A percentile compares a stretch with the other conserved stretches of the same genome.
Conservation (phyloP, 2,797 vertebrate species). For the Lepus townsendii region DNA sequence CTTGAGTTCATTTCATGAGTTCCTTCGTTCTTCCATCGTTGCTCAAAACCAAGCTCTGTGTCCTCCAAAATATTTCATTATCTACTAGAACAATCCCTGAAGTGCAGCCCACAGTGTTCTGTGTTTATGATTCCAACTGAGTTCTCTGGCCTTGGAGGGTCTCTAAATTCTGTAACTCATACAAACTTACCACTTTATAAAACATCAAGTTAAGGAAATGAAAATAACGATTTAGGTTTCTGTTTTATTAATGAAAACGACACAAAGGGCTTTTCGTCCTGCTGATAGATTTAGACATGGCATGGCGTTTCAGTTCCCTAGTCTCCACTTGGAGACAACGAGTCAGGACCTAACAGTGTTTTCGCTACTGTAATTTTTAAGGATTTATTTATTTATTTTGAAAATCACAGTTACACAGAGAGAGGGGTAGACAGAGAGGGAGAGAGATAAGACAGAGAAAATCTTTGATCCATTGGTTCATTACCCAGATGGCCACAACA, state of each 20-base stretch:
- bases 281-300: neutral
- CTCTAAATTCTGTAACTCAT: conserved; percentile 21
- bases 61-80: neutral
- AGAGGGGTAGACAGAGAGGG: too few relatives aligned
- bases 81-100: neutral
- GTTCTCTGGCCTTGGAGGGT: neutral
- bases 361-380: neutral
- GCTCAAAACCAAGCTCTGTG: conserved; percentile 38
- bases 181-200: neutral
- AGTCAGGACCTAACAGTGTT: conserved; percentile 10
- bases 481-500: too few relatives aligned
- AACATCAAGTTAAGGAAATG: neutral
- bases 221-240: conserved; percentile 29
- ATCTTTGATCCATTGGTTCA: too few relatives aligned
- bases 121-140: conserved; percentile 51
- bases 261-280: conserved; percentile 11
- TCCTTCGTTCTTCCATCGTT: conserved; percentile 14
- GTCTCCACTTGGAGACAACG: neutral
- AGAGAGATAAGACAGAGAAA: too few relatives aligned
- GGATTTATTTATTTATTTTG: too few relatives aligned
- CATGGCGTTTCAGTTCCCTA: neutral
- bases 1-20: neutral
- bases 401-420: too few relatives aligned
- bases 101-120: neutral
- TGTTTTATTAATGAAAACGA: conserved; percentile 53